Evolutionary conservation across 2,888 invertebrate species (phyloP), one percentile per base, ranked within the genome.

Genomic region (Agrilus mali): DNA sequence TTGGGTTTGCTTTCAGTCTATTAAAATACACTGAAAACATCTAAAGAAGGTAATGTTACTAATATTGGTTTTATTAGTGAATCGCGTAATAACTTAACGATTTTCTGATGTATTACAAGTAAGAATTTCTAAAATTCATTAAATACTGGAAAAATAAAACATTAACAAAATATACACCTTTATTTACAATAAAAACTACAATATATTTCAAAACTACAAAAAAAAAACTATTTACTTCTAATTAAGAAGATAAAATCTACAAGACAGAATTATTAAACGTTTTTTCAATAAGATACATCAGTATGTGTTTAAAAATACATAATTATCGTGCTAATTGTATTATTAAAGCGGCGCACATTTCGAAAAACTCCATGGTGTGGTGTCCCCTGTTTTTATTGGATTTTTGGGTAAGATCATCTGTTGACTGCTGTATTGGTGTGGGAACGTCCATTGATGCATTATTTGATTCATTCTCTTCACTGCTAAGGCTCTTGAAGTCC

Each of bases 291-390:
- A 15, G 8, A 38, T 20, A 38, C 17, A 38, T 38, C 10, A 10
- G 12, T 20, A 38, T 15, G 4, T 17, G 2, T 15, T 14, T 37
- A 37, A n/a, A 16, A 10, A 7, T 15, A 32, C 40, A 33, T 34
- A 46, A 41, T 68, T 77, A 95, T 69, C 95, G 86, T 27, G 98
- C 98, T 49, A 99, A 73, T 56, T 98, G 96, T 48, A 96, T 95
- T 56, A 99, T 99, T 37, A 99, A 75, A 3, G 93, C 90, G 15
- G 98, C 95, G 68, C 98, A 98, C 95, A 98, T 98, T 72, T 99
- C 98, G 63, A 99, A 99, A 72, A 99, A 99, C 71, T 98, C 97
- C 89, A 99, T 94, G 2, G 97, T 97, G 66, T 95, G 94, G 62
- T 97, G 95, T 0, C 87, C 88, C 17, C 58, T 49, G 15, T 45